Evolutionary conservation across 2,797 vertebrate genomes (phyloP).

Genomic region (Myotis daubentonii): DNA sequence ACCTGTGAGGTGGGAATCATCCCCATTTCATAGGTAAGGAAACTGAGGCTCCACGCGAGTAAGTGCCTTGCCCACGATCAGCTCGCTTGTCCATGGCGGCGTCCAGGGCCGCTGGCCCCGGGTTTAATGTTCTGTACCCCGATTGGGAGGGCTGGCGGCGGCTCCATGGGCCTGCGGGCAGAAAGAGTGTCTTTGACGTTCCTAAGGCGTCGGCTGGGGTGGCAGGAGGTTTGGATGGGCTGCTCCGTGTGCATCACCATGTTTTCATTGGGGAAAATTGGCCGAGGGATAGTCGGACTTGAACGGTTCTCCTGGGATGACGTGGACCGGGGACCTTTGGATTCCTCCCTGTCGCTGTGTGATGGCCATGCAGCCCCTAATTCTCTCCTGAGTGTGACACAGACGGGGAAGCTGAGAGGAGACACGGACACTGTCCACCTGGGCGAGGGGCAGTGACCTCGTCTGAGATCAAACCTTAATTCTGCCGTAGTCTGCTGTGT

Average conservation of each 20-base stretch:
- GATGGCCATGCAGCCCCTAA: not conserved
- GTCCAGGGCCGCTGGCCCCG: not conserved
- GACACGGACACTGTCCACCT: not conserved
- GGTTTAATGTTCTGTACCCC: not conserved
- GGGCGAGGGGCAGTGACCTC: not conserved
- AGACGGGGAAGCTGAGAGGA: not conserved
- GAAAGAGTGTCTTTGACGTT: not conserved
- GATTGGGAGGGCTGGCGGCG: not conserved
- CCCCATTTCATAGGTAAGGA: not conserved
- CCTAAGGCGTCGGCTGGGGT: not conserved
- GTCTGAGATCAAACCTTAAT: not conserved
- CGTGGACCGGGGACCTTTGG: not conserved
- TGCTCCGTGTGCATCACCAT: not conserved
- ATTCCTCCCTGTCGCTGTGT: not conserved
- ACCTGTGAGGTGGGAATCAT: not conserved
- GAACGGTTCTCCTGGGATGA: not conserved
- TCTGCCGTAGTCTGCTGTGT: not conserved
- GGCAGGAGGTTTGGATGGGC: not conserved
- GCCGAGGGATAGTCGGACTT: not conserved
- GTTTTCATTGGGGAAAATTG: not conserved
- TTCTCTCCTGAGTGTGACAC: not conserved
- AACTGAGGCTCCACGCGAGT: not conserved
- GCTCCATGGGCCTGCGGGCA: not conserved
- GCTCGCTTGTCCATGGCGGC: not conserved
- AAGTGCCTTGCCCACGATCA: not conserved